Percentiles rank a stretch among this genome's conserved stretches.
Conservation (phyloP, 1,140 invertebrate genomes). For the Aphelenchoides besseyi region DNA sequence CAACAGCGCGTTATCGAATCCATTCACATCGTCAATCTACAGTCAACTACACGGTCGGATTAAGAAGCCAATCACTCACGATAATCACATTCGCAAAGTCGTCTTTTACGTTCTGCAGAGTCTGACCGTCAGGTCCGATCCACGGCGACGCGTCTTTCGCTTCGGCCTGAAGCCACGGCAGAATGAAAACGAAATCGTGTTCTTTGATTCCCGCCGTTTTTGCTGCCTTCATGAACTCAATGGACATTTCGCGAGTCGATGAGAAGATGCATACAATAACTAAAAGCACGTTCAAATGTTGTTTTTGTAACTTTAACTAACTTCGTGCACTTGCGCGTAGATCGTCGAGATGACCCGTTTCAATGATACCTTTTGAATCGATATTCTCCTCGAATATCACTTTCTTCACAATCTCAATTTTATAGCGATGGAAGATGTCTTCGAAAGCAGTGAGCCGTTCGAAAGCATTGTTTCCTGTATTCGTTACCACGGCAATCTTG, state of each 20-base stretch:
- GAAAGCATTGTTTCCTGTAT: constrained; percentile 51
- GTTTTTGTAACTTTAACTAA: constrained; percentile 23
- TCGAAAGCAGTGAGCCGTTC: constrained; percentile 48
- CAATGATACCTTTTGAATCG: constrained; percentile 43
- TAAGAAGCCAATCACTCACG: no score
- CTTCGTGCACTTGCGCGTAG: constrained; percentile 43
- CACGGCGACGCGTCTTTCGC: constrained; percentile 50
- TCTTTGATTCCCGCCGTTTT: constrained; percentile 40
- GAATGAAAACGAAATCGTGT: constrained; percentile 53
- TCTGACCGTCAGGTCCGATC: constrained; percentile 47
- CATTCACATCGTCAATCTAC: constrained; percentile 54
- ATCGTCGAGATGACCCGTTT: constrained; percentile 41
- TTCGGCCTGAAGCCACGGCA: constrained; percentile 57
- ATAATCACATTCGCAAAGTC: constrained; percentile 60
- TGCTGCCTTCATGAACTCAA: constrained; percentile 52
- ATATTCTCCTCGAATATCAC: constrained; percentile 50
- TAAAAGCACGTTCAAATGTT: constrained; percentile 21
- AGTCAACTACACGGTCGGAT: background rate
- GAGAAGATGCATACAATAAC: constrained; percentile 55
- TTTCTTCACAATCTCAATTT: constrained; percentile 28
- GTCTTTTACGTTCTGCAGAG: constrained; percentile 56
- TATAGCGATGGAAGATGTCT: constrained; percentile 45
- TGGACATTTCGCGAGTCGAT: constrained; percentile 44
- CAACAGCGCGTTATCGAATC: constrained; percentile 51
- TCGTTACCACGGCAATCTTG: constrained; percentile 52